These are phyloP conservation scores for Oopsacas minuta DNA, from an alignment of 37 sponge, comb jelly and placozoan genomes.

Conservation along the genomic window DNA sequence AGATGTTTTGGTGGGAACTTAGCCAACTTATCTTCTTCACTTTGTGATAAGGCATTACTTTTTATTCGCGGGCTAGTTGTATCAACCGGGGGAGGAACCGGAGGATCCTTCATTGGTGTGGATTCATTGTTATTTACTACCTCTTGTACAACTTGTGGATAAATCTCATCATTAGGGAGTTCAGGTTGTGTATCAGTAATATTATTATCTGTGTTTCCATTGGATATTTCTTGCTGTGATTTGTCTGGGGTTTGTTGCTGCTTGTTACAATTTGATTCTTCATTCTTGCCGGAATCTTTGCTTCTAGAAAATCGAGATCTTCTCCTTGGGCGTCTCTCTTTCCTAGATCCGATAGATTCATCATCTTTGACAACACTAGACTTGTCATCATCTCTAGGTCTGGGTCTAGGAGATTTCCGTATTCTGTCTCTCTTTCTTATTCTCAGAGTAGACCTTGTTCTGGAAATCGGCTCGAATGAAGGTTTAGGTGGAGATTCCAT, in stretches of 20 bases:
- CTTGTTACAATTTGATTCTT: neutral
- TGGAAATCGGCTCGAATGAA: neutral
- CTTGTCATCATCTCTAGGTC: neutral
- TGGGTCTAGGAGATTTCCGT: neutral
- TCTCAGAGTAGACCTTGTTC: neutral
- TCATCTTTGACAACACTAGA: neutral
- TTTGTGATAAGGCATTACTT: neutral
- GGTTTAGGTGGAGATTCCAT: neutral
- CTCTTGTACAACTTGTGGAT: slow-evolving; percentile 4
- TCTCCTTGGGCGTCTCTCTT: neutral
- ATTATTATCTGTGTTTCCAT: neutral
- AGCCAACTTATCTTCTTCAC: neutral
- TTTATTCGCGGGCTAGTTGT: neutral
- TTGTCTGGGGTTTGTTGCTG: neutral
- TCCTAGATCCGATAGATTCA: neutral
- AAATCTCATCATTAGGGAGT: neutral
- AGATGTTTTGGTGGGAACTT: neutral
- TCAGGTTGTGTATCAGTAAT: neutral
- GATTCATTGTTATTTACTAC: neutral
- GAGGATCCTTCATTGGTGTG: neutral
- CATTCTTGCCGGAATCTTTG: neutral
- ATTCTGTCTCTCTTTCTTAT: neutral
- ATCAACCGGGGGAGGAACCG: neutral
- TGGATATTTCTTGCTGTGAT: neutral
- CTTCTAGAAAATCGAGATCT: neutral